Evolutionary conservation across 2,113 vertebrate genomes (phyloP).

Genomic region (Machaerirhynchus nigripectus): DNA sequence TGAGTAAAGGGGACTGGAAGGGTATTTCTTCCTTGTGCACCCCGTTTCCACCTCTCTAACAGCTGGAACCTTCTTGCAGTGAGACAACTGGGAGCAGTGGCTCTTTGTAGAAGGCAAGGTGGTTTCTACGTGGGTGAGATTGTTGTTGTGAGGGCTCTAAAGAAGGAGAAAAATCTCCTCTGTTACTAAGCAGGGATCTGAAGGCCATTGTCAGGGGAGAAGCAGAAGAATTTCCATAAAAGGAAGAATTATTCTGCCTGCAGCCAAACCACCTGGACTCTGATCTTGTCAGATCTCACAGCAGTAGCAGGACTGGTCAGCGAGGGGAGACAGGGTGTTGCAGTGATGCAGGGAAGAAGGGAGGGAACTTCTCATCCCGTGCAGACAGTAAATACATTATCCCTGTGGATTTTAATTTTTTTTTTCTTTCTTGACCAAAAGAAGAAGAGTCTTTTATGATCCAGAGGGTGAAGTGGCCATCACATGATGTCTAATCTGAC

Average conservation of each 20-base stretch:
- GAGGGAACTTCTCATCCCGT: background rate
- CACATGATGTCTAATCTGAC: background rate
- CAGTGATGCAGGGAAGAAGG: background rate
- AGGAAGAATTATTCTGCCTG: conserved; percentile 54
- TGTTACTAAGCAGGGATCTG: conserved; percentile 69
- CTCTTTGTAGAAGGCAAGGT: conserved; percentile 36
- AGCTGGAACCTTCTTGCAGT: background rate
- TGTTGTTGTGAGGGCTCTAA: conserved; percentile 41
- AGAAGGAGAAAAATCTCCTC: conserved; percentile 48
- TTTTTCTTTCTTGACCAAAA: background rate
- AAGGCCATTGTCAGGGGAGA: conserved; percentile 66
- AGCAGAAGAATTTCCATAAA: conserved; percentile 60
- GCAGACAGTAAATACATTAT: background rate
- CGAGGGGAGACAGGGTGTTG: background rate
- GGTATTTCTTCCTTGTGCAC: background rate
- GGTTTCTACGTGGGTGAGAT: conserved; percentile 59
- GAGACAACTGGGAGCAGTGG: background rate
- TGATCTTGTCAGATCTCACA: conserved; percentile 7
- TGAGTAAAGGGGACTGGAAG: background rate
- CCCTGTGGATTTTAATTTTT: background rate
- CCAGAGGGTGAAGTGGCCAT: background rate
- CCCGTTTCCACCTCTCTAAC: background rate
- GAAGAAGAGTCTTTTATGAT: background rate
- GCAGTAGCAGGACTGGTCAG: background rate
- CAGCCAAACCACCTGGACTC: conserved; percentile 14